Evolutionary conservation across 2,113 vertebrate genomes (phyloP).

Genomic region (Gulo gulo): DNA sequence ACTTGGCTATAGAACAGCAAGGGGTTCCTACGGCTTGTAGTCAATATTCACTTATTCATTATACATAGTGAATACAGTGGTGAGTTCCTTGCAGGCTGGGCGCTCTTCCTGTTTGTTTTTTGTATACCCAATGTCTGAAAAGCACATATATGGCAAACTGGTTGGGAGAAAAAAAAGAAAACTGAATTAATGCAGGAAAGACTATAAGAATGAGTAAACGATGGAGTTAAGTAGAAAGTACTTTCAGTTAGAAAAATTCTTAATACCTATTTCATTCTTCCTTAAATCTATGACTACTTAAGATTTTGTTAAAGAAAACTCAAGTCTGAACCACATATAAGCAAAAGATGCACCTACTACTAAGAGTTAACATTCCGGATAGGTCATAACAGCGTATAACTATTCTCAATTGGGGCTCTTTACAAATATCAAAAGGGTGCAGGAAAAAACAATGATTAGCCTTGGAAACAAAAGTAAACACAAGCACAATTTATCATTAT

Average conservation of each 20-base stretch:
- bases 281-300: not conserved
- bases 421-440: conserved; percentile 47
- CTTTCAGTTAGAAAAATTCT: conserved; percentile 17
- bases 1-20: not conserved
- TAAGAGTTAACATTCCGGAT: conserved; percentile 30
- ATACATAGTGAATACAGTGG: not conserved
- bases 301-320: conserved; percentile 38
- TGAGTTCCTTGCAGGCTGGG: not conserved
- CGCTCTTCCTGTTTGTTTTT: not conserved
- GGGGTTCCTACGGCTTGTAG: not conserved
- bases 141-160: not conserved
- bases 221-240: not conserved
- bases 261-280: conserved; percentile 10
- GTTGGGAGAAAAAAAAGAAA: not conserved
- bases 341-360: not conserved
- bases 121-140: not conserved
- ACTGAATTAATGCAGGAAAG: not conserved
- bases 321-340: conserved; percentile 11
- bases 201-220: not conserved
- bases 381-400: conserved; percentile 7
- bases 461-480: conserved; percentile 55
- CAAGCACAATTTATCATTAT: conserved; percentile 48
- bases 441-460: conserved; percentile 39
- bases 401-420: conserved; percentile 18
- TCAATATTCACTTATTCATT: not conserved